Percentiles rank a stretch among this genome's conserved stretches.
phyloP scores from a whole-genome alignment of 2,888 invertebrate species.

The Dryadula phaetusa region DNA sequence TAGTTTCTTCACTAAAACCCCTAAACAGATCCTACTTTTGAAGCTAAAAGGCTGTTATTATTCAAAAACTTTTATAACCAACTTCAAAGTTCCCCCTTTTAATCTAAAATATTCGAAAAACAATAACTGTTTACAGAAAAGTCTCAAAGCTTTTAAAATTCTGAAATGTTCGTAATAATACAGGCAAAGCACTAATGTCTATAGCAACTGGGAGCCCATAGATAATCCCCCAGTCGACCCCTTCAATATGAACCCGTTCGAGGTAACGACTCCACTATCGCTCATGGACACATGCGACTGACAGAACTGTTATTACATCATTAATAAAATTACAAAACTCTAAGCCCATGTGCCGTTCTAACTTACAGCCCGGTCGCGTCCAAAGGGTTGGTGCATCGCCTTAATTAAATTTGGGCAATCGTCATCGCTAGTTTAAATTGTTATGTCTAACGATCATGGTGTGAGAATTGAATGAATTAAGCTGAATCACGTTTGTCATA shows the following conservation, averaged over 20 bases:
- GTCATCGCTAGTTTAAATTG: slow-evolving; percentile 69
- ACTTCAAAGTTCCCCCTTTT: slow-evolving; percentile 22
- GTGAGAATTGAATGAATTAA: slow-evolving; percentile 77
- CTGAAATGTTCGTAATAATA: slow-evolving; percentile 35
- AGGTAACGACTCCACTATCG: slow-evolving; percentile 82
- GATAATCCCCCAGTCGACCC: slow-evolving; percentile 75
- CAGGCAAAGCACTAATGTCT: slow-evolving; percentile 40
- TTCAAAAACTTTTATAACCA: slow-evolving; percentile 9
- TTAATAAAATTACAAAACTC: slow-evolving; percentile 85
- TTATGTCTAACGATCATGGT: slow-evolving; percentile 70
- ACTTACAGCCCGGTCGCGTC: slow-evolving; percentile 69
- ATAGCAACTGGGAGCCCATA: slow-evolving; percentile 59
- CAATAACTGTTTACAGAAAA: slow-evolving; percentile 39
- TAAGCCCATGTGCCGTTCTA: slow-evolving; percentile 72
- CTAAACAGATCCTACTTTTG: not conserved
- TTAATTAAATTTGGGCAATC: slow-evolving; percentile 83
- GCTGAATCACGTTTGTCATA: slow-evolving; percentile 73
- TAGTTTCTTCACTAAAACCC: not conserved
- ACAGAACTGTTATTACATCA: slow-evolving; percentile 84
- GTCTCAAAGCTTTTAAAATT: slow-evolving; percentile 36
- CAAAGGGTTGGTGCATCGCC: slow-evolving; percentile 65
- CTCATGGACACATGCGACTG: slow-evolving; percentile 82
- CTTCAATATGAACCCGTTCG: slow-evolving; percentile 80
- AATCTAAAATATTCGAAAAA: slow-evolving; percentile 41
- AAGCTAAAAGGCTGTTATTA: slow-evolving; percentile 8